Evolutionary conservation across 2,888 invertebrate genomes (phyloP), one percentile per base, ranked within the genome.

Genomic region (Emesis russula): DNA sequence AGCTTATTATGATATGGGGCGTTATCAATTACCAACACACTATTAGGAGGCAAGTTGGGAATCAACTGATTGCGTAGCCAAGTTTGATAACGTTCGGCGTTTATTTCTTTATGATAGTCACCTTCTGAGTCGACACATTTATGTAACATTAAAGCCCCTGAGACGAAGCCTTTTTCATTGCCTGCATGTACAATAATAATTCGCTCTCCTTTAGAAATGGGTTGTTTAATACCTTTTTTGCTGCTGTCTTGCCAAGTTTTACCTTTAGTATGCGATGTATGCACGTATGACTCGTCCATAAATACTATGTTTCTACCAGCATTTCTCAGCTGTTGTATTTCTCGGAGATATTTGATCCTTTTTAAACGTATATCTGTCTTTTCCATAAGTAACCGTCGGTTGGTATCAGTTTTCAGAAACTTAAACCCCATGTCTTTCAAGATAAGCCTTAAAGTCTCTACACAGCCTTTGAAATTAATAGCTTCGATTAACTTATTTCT

Each of bases 281-380:
- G 44, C 38, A 87, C 70, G 74, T 87, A 87, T 48, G 81, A 77
- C 76, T 87, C 83, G 36, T 80, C 77, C 66, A 80, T 80, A 83
- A 76, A 83, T 31, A 87, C 73, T 66, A 86, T 83, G 73, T 83
- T 86, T 79, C 36, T 86, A 68, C 79, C 83, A 75, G 75, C 15
- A 48, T 70, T 74, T 63, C 83, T 73, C 58, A 86, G 38, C 58
- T 83, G 36, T 74, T 83, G 81, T 68, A 83, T 83, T 82, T 83
- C 79, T 70, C 38, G 6, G 38, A 41, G 5, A 41, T 41, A 41
- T 41, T 41, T 41, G 38, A 41, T 41, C 38, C 6, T 74, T 83
- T 83, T 74, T 41, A 77, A 68, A 44, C 82, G 81, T 44, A 86
- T 82, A 74, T 86, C 53, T 33, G 66, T 36, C 70, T 86, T 86